phyloP scores from a whole-genome alignment of 2,113 vertebrate species.

The Zootoca vivipara region DNA sequence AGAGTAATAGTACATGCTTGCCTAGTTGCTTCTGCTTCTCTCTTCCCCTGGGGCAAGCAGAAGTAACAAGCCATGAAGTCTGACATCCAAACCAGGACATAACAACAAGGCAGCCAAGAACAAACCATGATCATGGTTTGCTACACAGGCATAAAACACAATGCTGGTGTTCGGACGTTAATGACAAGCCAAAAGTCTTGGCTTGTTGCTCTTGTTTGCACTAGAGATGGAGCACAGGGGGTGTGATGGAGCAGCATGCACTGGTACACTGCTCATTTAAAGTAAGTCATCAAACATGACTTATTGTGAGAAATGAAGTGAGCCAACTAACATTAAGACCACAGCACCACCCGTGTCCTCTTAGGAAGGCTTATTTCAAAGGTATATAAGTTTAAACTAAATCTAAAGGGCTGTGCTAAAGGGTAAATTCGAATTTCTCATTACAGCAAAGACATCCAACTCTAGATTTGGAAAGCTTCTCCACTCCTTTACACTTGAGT shows the following conservation, averaged over 20 bases:
- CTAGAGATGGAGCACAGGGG: too few species aligned
- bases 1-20: too few species aligned
- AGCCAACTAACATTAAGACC: neutral
- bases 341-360: too few species aligned
- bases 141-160: neutral
- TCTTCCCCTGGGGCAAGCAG: too few species aligned
- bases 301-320: neutral
- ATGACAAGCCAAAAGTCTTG: too few species aligned
- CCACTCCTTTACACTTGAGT: neutral
- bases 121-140: neutral
- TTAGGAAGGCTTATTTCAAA: neutral
- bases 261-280: neutral
- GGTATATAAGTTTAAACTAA: neutral
- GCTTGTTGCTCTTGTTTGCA: too few species aligned
- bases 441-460: neutral
- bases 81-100: too few species aligned
- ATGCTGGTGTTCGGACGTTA: too few species aligned
- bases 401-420: conserved; percentile 4
- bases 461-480: conserved; percentile 14
- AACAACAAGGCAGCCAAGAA: neutral
- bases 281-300: neutral
- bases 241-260: too few species aligned
- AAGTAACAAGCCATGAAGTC: too few species aligned
- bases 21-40: too few species aligned
- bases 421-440: neutral